Base-by-base conservation (phyloP, 2,113 vertebrate genomes). In the Neoarius graeffei region DNA sequence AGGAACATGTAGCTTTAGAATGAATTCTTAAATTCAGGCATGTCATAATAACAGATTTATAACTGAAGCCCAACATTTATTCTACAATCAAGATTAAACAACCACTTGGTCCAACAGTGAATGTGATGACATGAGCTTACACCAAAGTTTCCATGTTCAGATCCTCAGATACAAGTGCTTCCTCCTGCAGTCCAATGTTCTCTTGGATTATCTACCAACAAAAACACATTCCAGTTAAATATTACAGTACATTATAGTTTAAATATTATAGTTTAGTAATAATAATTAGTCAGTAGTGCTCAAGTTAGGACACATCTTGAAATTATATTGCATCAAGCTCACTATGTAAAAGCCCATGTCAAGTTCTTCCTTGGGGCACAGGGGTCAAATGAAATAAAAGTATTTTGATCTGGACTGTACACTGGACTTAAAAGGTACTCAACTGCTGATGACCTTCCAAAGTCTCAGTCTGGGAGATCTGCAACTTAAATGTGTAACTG, bases 71-170 rank as follows among this genome's bases (percentile, higher is more conserved):
- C 17, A 48, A 74, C 42, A 42, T 42, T 42, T 42, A 42, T 42
- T 42, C 42, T 20, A 35, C 8, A 35, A 20, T 81, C 7, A 62
- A 42, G 2, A 6, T 1, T 7, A 30, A 73, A 35, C 4, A 56
- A 56, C 25, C n/a, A 14, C 52, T 27, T 48, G 9, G 19, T 1
- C 64, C 25, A 8, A 25, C n/a, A 74, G 13, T 60, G 35, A 83
- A 50, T n/a, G 25, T n/a, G 1, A 66, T 15, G 13, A 69, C 7
- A 42, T 81, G 62, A 82, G 97, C 98, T 97, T 93, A 99, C 98
- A 96, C 96, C 92, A 99, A 94, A 0, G 98, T 99, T 93, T 99
- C 98, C 94, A 99, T 94, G 92, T 98, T 99, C 85, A 99, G 92
- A 91, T 99, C 98, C 88, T 99, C 97, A 82, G 97, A 97, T 0